Percentiles rank a stretch among this genome's conserved stretches.
These are phyloP conservation scores for Scartelaos histophorus DNA, from an alignment of 2,113 vertebrate genomes.

Conservation along the genomic window DNA sequence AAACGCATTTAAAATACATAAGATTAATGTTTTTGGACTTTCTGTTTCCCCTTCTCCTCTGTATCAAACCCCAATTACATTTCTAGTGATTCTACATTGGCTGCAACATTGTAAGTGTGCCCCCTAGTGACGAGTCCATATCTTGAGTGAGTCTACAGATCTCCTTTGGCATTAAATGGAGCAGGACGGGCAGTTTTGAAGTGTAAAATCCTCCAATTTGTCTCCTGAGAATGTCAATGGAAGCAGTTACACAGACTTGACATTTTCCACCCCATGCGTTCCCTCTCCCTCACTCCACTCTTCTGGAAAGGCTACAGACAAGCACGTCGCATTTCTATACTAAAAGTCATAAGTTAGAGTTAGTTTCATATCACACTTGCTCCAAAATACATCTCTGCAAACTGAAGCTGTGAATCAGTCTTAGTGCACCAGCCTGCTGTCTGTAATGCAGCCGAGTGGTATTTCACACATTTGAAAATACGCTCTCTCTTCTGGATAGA, in stretches of 20 bases:
- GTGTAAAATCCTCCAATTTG: constrained; percentile 66
- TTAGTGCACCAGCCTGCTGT: background rate
- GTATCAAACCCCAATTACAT: constrained; percentile 17
- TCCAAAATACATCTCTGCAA: constrained; percentile 31
- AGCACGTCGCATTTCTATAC: constrained; percentile 47
- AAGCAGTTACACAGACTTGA: constrained; percentile 64
- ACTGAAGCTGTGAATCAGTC: constrained; percentile 13
- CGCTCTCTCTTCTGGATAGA: background rate
- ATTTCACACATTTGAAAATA: background rate
- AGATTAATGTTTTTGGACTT: background rate
- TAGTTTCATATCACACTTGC: constrained; percentile 44
- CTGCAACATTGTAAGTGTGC: constrained; percentile 68
- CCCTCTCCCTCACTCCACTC: constrained; percentile 20
- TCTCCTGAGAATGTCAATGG: constrained; percentile 69
- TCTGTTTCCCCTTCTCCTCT: constrained; percentile 5
- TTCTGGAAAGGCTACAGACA: constrained; percentile 54
- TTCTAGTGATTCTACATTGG: constrained; percentile 28
- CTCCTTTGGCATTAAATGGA: constrained; percentile 65
- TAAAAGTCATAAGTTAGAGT: constrained; percentile 45
- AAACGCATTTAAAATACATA: background rate
- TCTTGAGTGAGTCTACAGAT: constrained; percentile 30
- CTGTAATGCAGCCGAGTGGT: constrained; percentile 6
- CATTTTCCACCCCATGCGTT: constrained; percentile 51
- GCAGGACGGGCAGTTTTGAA: constrained; percentile 63
- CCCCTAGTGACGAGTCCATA: constrained; percentile 59